Evolutionary conservation across 2,113 vertebrate species (phyloP), one percentile per base, ranked within the genome.

Genomic region (Tetrax tetrax): DNA sequence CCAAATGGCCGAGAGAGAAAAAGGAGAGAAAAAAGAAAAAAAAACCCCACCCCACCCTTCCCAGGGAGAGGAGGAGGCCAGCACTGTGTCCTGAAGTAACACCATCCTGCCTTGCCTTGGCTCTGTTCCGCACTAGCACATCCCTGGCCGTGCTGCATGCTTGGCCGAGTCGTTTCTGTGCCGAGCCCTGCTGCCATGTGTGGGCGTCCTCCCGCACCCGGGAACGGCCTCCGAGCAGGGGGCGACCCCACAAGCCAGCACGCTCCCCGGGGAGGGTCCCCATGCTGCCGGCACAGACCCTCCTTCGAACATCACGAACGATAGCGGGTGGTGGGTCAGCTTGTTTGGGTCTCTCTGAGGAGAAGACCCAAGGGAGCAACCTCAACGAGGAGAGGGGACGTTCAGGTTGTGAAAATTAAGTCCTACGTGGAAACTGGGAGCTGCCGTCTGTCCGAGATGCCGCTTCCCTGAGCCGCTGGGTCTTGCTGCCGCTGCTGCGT

Each of bases 41-140:
- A 70, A 75, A 74, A 71, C 1, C 1, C 25, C 69, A 77, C 59
- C 51, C 64, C 86, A 70, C 7, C 79, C 86, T 65, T 29, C 0
- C 5, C 33, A 38, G 71, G 71, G 88, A 85, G 82, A 8, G 6
- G 63, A 38, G 70, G 59, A 82, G 88, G 94, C 88, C 94, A 87
- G 81, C 17, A 0, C 64, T 0, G 47, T 92, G 93, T 96, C 96
- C 96, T 96, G 93, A 43, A 95, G 84, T 90, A 45, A 96, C 93
- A 87, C 82, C 77, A n/a, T 3, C 72, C 81, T 68, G 79, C 80
- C 94, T 94, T 24, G 29, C 4, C 82, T 87, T 81, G 88, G 96
- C 94, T 93, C 84, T 41, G 84, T 84, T 76, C 71, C 8, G 38
- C 54, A 3, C 63, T 1, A 85, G 90, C 87, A 89, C 94, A 91